Conservation (phyloP, 2,797 vertebrate species). For the Eulemur rubriventer region DNA sequence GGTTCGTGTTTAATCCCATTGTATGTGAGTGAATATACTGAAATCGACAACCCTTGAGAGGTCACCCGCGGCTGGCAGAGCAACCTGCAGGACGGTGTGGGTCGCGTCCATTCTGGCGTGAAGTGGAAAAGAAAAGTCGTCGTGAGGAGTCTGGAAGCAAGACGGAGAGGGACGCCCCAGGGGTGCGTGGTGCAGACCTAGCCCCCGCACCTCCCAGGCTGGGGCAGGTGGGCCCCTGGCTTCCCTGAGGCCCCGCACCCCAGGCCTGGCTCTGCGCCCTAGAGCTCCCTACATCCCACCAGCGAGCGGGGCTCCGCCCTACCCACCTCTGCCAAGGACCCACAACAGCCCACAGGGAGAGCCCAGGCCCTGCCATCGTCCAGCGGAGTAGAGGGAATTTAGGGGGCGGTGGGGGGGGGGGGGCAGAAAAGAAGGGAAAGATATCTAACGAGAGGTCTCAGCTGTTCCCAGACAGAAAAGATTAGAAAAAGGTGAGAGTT, state of each 20-base stretch:
- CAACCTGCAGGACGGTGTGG: constrained; percentile 37
- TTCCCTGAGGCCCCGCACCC: neutral
- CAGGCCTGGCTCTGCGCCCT: constrained; percentile 47
- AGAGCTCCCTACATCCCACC: neutral
- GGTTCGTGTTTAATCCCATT: constrained; percentile 87
- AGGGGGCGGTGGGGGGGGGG: neutral
- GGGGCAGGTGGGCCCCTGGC: neutral
- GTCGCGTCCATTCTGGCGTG: neutral
- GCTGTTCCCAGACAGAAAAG: neutral
- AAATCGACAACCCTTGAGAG: constrained; percentile 75
- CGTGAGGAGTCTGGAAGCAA: neutral
- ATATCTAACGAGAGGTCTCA: neutral
- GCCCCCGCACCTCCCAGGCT: neutral
- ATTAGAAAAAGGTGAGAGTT: neutral
- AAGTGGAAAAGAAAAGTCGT: constrained; percentile 29
- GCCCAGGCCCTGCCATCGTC: neutral
- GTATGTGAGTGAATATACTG: constrained; percentile 81
- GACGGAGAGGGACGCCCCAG: neutral
- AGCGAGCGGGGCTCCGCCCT: neutral
- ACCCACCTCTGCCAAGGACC: neutral
- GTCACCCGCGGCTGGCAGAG: constrained; percentile 33
- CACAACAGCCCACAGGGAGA: neutral
- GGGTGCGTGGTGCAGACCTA: neutral
- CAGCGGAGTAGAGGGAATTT: neutral
- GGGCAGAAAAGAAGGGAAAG: neutral